Base-by-base conservation (phyloP, 2,888 invertebrate species). In the Aethes cnicana region DNA sequence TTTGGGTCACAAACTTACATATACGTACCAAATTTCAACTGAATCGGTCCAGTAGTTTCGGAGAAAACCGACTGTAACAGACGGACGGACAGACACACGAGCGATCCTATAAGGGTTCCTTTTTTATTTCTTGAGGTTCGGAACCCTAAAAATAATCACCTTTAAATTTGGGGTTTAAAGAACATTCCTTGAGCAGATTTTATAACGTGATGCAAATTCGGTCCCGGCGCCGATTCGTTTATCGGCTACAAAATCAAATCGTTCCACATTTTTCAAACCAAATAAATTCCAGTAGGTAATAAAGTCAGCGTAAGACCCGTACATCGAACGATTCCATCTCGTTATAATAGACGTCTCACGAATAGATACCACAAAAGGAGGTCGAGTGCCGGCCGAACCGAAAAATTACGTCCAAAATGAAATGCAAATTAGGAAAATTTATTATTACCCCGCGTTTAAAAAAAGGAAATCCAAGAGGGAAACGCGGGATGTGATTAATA, bases 361-460 rank as follows among this genome's bases (percentile, higher is more conserved):
- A 52, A 52, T 52, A 52, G 52, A 52, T 52, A 52, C 52, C 52
- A 52, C 39, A 52, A 52, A 50, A 39, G 37, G 39, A 52, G 52
- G 52, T 52, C 52, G 52, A 52, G 52, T 33, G 39, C 32, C 44
- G 50, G 63, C 62, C 68, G 67, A 65, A 74, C 71, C 73, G 72
- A 73, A 69, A 79, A 76, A 77, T 78, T 77, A 78, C 67, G 68
- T 50, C 69, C 68, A 70, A 76, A 82, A 81, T 77, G 74, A 75
- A 82, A 86, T 84, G 85, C 80, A 87, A 87, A 87, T 87, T 79
- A 83, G 73, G 68, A 68, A 78, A 81, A 85, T 82, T 83, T 83
- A 85, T 84, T 82, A 82, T 84, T 76, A 80, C 79, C 72, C 74
- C 58, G 79, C 72, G 79, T 80, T 79, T 75, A 75, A 79, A 73